Evolutionary conservation across 2,113 vertebrate species (phyloP).

Genomic region (Anas platyrhynchos): DNA sequence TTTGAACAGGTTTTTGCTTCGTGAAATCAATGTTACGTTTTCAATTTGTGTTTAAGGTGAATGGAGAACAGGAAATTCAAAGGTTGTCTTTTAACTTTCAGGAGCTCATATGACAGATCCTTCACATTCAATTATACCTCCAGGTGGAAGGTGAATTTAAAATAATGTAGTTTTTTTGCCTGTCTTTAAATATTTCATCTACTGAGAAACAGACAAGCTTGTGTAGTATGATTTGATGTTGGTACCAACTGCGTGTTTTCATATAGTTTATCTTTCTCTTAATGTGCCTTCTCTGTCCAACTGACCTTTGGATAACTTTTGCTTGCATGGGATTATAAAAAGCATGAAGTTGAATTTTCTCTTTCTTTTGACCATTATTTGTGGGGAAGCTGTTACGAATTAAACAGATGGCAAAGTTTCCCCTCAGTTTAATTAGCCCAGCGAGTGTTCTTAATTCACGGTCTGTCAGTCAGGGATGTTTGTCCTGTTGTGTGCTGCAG

Average conservation of each 20-base stretch:
- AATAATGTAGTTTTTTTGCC: not conserved
- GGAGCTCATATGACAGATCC: slow-evolving; percentile 63
- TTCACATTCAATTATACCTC: slow-evolving; percentile 57
- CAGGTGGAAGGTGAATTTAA: slow-evolving; percentile 74
- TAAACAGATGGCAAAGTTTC: not conserved
- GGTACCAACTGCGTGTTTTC: not conserved
- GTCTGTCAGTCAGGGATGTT: not conserved
- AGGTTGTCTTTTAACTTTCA: slow-evolving; percentile 43
- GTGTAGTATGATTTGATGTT: not conserved
- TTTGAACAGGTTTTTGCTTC: not conserved
- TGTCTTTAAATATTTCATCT: not conserved
- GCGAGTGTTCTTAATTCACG: not conserved
- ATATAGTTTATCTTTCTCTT: not conserved
- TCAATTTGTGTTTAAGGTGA: not conserved
- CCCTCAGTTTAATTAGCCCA: not conserved
- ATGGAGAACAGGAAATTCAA: not conserved
- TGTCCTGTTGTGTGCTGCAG: not conserved
- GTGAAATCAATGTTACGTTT: not conserved
- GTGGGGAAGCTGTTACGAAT: not conserved
- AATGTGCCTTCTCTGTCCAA: not conserved
- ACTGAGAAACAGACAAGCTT: no score
- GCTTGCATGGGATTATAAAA: not conserved
- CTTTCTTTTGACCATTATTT: not conserved
- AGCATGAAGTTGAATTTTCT: not conserved
- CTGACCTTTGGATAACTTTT: not conserved